A percentile compares a stretch with the other conserved stretches of the same genome.
Evolutionary conservation across 2,113 vertebrate species (phyloP).

Genomic region (Pterocles burchelli): DNA sequence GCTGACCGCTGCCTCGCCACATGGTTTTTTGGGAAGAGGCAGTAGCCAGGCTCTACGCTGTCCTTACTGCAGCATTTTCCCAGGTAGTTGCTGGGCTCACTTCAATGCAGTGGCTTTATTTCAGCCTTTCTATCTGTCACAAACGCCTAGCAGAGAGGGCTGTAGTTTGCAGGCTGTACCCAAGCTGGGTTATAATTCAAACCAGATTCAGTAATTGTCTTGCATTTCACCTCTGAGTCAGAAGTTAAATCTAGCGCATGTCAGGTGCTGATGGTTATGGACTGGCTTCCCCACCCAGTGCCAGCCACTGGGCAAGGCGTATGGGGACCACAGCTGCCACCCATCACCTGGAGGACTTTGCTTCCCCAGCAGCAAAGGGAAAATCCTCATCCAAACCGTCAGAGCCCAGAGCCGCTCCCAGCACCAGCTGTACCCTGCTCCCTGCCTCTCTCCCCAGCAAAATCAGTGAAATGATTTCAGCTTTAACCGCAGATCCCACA

Average conservation of each 20-base stretch:
- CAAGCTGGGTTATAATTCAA: background rate
- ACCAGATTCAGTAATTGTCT: background rate
- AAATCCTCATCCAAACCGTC: background rate
- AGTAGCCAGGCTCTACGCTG: accelerated
- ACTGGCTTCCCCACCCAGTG: background rate
- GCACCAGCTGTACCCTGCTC: background rate
- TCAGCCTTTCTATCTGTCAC: background rate
- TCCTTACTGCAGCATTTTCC: background rate
- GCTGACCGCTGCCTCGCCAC: background rate
- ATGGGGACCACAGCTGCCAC: background rate
- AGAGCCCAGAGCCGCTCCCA: background rate
- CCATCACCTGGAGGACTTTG: accelerated
- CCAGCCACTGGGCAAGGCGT: accelerated
- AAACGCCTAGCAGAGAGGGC: background rate
- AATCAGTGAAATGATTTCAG: background rate
- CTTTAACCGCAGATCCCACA: background rate
- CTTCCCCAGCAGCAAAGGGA: background rate
- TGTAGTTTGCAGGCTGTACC: background rate
- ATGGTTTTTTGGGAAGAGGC: accelerated
- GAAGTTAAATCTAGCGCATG: background rate
- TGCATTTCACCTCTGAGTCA: slow-evolving; percentile 1
- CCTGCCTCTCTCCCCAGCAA: background rate
- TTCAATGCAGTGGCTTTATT: background rate
- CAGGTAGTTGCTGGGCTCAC: background rate
- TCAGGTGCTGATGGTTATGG: background rate